A percentile compares a stretch with the other conserved stretches of the same genome.
Evolutionary conservation across 53 echinoderm and acorn worm genomes (phyloP).

Genomic region (Antedon mediterranea): DNA sequence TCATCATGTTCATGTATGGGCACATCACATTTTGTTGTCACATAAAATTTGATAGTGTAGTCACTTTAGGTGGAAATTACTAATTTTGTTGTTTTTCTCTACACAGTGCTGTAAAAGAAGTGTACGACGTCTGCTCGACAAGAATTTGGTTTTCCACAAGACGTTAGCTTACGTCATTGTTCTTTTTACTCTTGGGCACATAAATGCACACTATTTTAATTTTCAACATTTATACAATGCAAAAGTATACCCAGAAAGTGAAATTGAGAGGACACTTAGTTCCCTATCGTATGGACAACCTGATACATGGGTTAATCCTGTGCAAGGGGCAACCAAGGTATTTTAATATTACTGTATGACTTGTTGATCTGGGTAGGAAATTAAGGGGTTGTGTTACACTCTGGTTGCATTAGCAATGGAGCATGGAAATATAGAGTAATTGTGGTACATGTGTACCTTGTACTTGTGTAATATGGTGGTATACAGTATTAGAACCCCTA

Average conservation of each 20-base stretch:
- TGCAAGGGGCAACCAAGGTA: slow-evolving; percentile 20
- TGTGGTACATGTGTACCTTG: too few relatives aligned
- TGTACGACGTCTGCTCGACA: slow-evolving; percentile 83
- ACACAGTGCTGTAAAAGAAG: slow-evolving; percentile 61
- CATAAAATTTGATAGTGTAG: too few relatives aligned
- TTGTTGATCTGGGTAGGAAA: too few relatives aligned
- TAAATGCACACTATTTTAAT: neutral
- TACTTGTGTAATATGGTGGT: too few relatives aligned
- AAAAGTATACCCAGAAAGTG: neutral
- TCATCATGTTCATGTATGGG: too few relatives aligned
- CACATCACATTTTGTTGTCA: too few relatives aligned
- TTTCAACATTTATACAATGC: neutral
- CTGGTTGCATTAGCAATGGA: too few relatives aligned
- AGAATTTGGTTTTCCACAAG: slow-evolving; percentile 90
- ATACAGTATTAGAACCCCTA: too few relatives aligned
- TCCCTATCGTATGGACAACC: neutral
- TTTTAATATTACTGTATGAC: neutral
- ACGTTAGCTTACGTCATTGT: slow-evolving; percentile 81
- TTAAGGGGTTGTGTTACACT: too few relatives aligned
- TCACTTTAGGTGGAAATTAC: too few relatives aligned
- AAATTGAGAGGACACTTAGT: slow-evolving; percentile 1
- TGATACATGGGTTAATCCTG: slow-evolving; percentile 56
- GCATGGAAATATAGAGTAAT: too few relatives aligned
- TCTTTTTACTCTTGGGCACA: slow-evolving; percentile 12
- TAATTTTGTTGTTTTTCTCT: too few relatives aligned